phyloP scores from a whole-genome alignment of 2,888 invertebrate genomes.

The Galerucella calmariensis region DNA sequence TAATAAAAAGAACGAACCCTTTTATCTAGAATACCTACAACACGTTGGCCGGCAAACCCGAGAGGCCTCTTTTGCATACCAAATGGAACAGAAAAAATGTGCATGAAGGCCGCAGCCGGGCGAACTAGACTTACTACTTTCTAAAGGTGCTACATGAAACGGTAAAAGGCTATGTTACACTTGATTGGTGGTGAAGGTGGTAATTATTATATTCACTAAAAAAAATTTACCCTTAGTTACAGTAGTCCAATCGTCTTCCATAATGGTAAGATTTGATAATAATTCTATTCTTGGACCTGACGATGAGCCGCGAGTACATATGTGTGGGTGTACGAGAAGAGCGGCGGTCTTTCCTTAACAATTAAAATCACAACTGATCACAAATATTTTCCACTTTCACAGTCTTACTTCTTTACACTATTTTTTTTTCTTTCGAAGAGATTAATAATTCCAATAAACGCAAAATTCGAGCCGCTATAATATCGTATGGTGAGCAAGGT shows the following conservation, averaged over 20 bases:
- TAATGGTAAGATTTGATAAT: slow-evolving; percentile 42
- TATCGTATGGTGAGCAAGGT: slow-evolving; percentile 55
- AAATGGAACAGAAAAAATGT: slow-evolving; percentile 31
- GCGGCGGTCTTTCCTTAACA: slow-evolving; percentile 32
- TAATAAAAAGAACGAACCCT: background rate
- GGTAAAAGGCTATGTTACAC: slow-evolving; percentile 4
- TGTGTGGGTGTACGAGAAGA: slow-evolving; percentile 45
- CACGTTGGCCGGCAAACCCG: slow-evolving; percentile 1
- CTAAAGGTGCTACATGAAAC: slow-evolving; percentile 44
- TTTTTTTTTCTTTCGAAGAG: background rate
- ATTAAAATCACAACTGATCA: slow-evolving; percentile 43
- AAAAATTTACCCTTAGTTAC: slow-evolving; percentile 51
- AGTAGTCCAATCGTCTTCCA: slow-evolving; percentile 52
- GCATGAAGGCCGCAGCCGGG: slow-evolving; percentile 34
- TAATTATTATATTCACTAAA: slow-evolving; percentile 32
- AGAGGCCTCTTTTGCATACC: slow-evolving; percentile 33
- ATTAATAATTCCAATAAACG: slow-evolving; percentile 14
- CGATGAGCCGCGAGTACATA: slow-evolving; percentile 43
- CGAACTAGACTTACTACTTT: slow-evolving; percentile 58
- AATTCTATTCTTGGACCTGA: slow-evolving; percentile 61
- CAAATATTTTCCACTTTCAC: slow-evolving; percentile 37
- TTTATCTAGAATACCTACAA: background rate
- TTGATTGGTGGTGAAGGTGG: slow-evolving; percentile 27
- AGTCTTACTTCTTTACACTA: slow-evolving; percentile 13
- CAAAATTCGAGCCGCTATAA: slow-evolving; percentile 32